phyloP scores from a whole-genome alignment of 1,140 invertebrate genomes.

The Rhyzopertha dominica region DNA sequence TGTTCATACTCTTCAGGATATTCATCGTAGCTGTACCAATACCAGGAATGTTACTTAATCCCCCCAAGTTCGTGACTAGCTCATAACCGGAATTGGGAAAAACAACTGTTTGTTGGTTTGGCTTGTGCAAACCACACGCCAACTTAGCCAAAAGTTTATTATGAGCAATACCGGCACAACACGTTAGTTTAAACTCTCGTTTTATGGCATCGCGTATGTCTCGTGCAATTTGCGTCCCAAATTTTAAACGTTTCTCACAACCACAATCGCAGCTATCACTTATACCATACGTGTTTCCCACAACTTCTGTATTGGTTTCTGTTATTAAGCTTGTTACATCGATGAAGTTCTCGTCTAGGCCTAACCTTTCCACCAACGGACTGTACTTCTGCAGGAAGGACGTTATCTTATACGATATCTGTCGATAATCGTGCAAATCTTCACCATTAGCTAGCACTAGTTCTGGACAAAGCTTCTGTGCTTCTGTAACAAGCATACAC shows the following conservation, averaged over 20 bases:
- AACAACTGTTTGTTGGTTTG: conserved; percentile 74
- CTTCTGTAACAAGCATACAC: conserved; percentile 66
- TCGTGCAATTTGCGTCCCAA: conserved; percentile 63
- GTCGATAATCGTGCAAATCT: conserved; percentile 67
- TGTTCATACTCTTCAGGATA: conserved; percentile 57
- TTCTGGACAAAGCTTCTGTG: conserved; percentile 60
- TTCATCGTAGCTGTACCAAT: conserved; percentile 64
- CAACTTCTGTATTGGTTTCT: conserved; percentile 44
- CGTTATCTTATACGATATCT: conserved; percentile 64
- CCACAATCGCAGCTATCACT: conserved; percentile 62
- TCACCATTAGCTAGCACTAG: conserved; percentile 68
- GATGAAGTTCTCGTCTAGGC: conserved; percentile 75
- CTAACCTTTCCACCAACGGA: conserved; percentile 65
- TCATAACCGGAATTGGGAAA: conserved; percentile 60
- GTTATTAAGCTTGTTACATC: conserved; percentile 67
- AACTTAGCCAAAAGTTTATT: conserved; percentile 82
- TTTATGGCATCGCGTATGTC: conserved; percentile 64
- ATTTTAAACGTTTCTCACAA: conserved; percentile 58
- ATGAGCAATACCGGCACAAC: conserved; percentile 75
- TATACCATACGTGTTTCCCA: conserved; percentile 55
- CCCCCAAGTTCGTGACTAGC: conserved; percentile 58
- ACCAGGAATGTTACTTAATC: conserved; percentile 62
- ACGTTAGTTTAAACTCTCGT: conserved; percentile 64
- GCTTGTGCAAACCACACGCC: conserved; percentile 65
- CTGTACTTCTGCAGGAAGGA: conserved; percentile 62